Conservation (phyloP, 1,140 invertebrate species). For the Atta cephalotes region DNA sequence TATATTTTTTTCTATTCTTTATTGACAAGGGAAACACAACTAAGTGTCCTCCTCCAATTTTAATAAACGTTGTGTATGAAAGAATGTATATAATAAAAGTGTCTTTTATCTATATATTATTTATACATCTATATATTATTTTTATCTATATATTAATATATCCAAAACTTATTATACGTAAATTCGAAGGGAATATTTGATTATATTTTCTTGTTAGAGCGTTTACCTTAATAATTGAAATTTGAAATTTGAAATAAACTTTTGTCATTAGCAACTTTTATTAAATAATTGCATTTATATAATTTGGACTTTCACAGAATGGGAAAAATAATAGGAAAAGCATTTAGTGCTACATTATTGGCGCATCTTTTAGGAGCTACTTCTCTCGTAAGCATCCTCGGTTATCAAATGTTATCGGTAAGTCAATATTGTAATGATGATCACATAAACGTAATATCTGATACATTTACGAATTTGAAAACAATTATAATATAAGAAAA, state of each 20-base stretch:
- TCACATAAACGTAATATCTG: background rate
- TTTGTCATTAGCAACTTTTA: background rate
- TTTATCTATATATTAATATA: too few relatives aligned
- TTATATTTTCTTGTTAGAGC: too few relatives aligned
- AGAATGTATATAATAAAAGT: too few relatives aligned
- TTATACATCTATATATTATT: too few relatives aligned
- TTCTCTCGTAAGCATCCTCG: constrained; percentile 78
- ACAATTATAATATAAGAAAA: background rate
- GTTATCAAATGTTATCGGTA: constrained; percentile 80
- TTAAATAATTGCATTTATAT: background rate
- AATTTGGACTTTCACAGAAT: constrained; percentile 73
- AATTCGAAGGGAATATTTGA: too few relatives aligned
- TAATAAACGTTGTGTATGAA: too few relatives aligned
- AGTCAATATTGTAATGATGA: constrained; percentile 9
- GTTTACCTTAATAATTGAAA: background rate
- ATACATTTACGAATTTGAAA: background rate
- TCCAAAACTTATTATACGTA: too few relatives aligned
- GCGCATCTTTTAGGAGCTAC: constrained; percentile 77
- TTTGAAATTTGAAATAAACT: background rate
- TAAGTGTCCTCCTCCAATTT: too few relatives aligned
- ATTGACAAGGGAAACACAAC: too few relatives aligned
- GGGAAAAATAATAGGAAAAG: constrained; percentile 74
- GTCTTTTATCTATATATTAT: too few relatives aligned
- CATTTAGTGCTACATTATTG: constrained; percentile 77
- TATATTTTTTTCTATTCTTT: background rate